Percentiles rank a stretch among this genome's conserved stretches.
These are phyloP conservation scores for Halyomorpha halys DNA, from an alignment of 1,140 invertebrate species.

Conservation along the genomic window DNA sequence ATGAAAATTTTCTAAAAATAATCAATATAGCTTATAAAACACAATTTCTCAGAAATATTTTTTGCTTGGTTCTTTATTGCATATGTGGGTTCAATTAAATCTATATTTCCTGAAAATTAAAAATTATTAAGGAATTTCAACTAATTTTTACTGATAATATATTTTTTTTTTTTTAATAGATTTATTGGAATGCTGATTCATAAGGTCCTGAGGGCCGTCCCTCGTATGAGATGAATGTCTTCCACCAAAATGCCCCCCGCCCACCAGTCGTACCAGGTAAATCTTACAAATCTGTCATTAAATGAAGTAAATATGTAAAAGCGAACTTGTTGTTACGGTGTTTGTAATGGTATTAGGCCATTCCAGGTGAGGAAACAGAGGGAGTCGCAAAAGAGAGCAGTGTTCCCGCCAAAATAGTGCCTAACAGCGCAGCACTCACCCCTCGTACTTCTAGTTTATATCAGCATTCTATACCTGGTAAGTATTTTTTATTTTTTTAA, in stretches of 20 bases:
- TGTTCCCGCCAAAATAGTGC: not conserved
- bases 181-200: constrained; percentile 26
- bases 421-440: constrained; percentile 19
- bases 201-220: constrained; percentile 22
- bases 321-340: no score
- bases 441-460: constrained; percentile 26
- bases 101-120: no score
- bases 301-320: no score
- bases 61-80: no score
- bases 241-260: constrained; percentile 45
- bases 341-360: constrained; percentile 2
- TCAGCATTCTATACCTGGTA: constrained; percentile 21
- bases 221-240: constrained; percentile 30
- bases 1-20: no score
- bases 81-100: no score
- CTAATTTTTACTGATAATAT: no score
- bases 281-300: constrained; percentile 14
- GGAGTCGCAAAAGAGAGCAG: not conserved
- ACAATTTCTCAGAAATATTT: no score
- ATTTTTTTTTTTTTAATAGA: constrained; percentile 10
- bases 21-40: no score
- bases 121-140: no score
- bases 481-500: no score
- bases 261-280: constrained; percentile 38
- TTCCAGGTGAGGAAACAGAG: constrained; percentile 27